Percentiles rank a stretch among this genome's conserved stretches.
Conservation (phyloP, 2,797 vertebrate genomes). For the Ispidina lecontei region DNA sequence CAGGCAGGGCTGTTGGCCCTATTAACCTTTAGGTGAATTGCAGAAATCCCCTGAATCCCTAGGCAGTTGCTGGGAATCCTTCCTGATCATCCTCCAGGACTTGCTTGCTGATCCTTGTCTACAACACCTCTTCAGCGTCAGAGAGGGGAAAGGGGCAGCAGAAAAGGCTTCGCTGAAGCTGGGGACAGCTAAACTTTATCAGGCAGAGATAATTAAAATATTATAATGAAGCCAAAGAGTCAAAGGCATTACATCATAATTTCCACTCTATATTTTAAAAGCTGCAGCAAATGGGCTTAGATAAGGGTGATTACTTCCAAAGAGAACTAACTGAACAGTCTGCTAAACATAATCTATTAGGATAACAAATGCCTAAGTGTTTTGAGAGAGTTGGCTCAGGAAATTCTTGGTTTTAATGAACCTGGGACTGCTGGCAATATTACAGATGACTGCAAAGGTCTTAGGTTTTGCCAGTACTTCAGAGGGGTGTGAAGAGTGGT, state of each 20-base stretch:
- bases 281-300: background rate
- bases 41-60: background rate
- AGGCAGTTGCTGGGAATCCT: background rate
- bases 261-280: constrained; percentile 22
- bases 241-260: background rate
- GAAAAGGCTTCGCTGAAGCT: background rate
- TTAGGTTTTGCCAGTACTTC: background rate
- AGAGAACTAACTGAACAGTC: background rate
- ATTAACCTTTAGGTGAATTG: background rate
- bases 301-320: constrained; percentile 24
- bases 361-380: background rate
- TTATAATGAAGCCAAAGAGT: background rate
- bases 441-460: background rate
- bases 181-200: background rate
- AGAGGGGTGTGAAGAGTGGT: background rate
- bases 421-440: background rate
- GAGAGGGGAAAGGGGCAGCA: background rate
- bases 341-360: constrained; percentile 13
- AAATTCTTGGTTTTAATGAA: constrained; percentile 36
- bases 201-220: background rate
- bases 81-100: background rate
- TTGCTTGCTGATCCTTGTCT: background rate
- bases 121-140: background rate
- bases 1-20: background rate
- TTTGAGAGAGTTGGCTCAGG: background rate